Evolutionary conservation across 2,888 invertebrate genomes (phyloP).

Genomic region (Epistrophella euchroma): DNA sequence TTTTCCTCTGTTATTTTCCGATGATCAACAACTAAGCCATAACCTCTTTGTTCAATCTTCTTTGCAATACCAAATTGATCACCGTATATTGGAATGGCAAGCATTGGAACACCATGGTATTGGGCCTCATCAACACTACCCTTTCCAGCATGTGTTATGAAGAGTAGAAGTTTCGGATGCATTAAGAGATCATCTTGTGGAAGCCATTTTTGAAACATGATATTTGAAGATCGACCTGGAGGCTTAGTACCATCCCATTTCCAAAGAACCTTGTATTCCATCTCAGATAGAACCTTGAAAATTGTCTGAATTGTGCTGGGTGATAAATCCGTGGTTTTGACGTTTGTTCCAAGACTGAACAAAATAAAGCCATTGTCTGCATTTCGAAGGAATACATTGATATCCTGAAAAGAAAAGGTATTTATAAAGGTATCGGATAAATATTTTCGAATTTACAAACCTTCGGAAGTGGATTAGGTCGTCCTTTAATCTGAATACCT

Average conservation of each 20-base stretch:
- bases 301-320: neutral
- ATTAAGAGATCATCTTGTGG: neutral
- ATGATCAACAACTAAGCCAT: neutral
- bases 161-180: neutral
- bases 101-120: constrained; percentile 4
- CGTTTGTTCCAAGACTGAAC: neutral
- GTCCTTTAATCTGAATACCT: constrained; percentile 4
- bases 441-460: neutral
- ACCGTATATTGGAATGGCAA: neutral
- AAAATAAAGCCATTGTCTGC: neutral
- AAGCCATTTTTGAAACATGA: constrained; percentile 2
- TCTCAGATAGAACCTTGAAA: neutral
- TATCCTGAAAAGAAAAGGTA: neutral
- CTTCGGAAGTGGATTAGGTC: neutral
- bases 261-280: neutral
- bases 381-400: neutral
- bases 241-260: neutral
- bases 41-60: neutral
- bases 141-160: constrained; percentile 3
- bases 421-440: neutral
- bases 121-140: neutral
- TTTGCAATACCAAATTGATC: neutral
- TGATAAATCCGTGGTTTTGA: neutral
- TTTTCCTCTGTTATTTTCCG: neutral
- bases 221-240: neutral